Percentiles rank a stretch among this genome's conserved stretches.
These are phyloP conservation scores for Lordiphosa clarofinis DNA, from an alignment of 1,140 invertebrate species.

Conservation along the genomic window DNA sequence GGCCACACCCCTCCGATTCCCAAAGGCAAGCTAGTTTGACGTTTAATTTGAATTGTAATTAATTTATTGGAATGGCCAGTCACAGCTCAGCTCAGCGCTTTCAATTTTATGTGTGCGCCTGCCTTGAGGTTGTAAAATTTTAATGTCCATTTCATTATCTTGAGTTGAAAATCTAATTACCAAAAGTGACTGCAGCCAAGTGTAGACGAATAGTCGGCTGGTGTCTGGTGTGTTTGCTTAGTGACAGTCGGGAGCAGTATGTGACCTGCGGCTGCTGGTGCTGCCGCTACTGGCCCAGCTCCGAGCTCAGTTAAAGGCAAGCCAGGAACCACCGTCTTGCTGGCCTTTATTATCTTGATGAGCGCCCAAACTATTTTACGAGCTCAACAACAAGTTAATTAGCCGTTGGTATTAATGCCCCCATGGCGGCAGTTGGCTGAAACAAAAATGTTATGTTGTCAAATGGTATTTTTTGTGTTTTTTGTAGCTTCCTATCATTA, in stretches of 20 bases:
- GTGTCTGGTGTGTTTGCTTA: conserved; percentile 1
- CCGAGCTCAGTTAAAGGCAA: conserved; percentile 51
- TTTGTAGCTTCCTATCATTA: conserved; percentile 43
- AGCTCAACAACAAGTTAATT: conserved; percentile 78
- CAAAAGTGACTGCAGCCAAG: conserved; percentile 62
- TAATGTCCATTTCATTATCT: conserved; percentile 71
- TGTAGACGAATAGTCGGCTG: conserved; percentile 6
- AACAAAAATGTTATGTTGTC: conserved; percentile 65
- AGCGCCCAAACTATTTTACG: conserved; percentile 76
- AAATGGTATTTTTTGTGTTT: conserved; percentile 48
- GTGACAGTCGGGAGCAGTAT: too few relatives aligned
- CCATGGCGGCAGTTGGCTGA: conserved; percentile 50
- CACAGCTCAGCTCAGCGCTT: conserved; percentile 27
- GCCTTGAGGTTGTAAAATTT: conserved; percentile 67
- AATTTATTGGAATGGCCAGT: conserved; percentile 63
- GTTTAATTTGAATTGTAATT: conserved; percentile 61
- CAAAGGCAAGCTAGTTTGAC: conserved; percentile 31
- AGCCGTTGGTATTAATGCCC: conserved; percentile 65
- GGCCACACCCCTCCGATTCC: conserved; percentile 15
- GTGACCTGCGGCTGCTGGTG: conserved; percentile 9
- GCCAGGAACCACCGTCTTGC: conserved; percentile 40
- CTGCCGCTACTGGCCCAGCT: conserved; percentile 5
- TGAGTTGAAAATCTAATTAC: conserved; percentile 70
- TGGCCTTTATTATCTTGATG: conserved; percentile 71
- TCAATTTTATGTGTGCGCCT: conserved; percentile 29